Base-by-base conservation (phyloP, 2,113 vertebrate genomes). In the Coregonus clupeaformis region DNA sequence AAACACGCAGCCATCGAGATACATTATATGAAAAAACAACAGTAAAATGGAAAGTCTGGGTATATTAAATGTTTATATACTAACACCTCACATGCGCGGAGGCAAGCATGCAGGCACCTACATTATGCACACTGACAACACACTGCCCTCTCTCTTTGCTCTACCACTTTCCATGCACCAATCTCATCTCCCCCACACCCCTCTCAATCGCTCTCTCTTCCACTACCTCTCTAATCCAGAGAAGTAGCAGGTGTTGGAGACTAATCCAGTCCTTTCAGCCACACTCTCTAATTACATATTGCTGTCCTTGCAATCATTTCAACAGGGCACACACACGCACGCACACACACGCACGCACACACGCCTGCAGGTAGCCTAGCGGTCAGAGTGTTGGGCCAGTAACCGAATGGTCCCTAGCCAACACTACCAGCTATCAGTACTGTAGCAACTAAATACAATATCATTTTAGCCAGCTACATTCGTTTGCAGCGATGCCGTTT, bases 231-330 rank as follows among this genome's bases (percentile, higher is more conserved):
- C 78, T 75, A 63, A 83, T 72, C 88, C 91, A 92, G 90, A 42
- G 36, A 42, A 11, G 36, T 42, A 42, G 84, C 87, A 84, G 89
- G 89, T 89, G 88, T 70, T 86, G 80, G 59, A 73, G 68, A 77
- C 82, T 91, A 92, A 92, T 92, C 90, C 87, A 24, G 16, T 65
- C 76, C 79, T 87, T 86, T 88, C 81, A 88, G 80, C 81, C 75
- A 70, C 75, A 70, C 20, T 29, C 36, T 42, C 78, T 85, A 88
- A 92, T 90, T 91, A 87, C 79, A 83, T 85, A 86, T 84, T 88
- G 86, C 89, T 90, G 84, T 86, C 80, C 75, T 69, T 60, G 88
- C 83, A 87, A 87, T 87, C 79, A 87, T 86, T 78, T 57, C 30
- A 79, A 70, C 76, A 12, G 24, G 24, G 69, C 60, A 71, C 25